Percentiles rank a stretch among this genome's conserved stretches.
These are phyloP conservation scores for Tenualosa thibaudeaui DNA, from an alignment of 2,797 vertebrate genomes.

Conservation along the genomic window DNA sequence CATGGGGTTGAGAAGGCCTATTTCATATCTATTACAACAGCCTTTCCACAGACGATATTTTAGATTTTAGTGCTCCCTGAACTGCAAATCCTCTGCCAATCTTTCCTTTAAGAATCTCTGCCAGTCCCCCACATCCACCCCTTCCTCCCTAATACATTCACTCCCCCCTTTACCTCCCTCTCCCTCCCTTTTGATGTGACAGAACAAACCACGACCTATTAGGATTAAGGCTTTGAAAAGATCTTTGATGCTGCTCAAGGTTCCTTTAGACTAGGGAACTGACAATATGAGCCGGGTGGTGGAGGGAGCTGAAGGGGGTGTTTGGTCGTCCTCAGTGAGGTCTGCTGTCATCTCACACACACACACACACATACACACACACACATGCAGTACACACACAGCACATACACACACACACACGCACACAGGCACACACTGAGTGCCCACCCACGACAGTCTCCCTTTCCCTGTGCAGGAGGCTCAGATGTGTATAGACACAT, in stretches of 20 bases:
- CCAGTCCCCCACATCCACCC: conserved; percentile 68
- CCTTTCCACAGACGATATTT: conserved; percentile 83
- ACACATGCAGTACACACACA: conserved; percentile 42
- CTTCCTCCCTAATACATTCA: conserved; percentile 73
- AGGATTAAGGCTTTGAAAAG: conserved; percentile 88
- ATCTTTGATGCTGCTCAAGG: conserved; percentile 86
- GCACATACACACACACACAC: conserved; percentile 46
- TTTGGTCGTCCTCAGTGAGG: conserved; percentile 77
- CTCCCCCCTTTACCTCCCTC: conserved; percentile 74
- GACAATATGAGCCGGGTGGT: conserved; percentile 85
- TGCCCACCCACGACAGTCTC: conserved; percentile 23
- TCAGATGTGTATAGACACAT: conserved; percentile 27
- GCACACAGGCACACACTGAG: neutral
- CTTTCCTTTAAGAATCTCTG: conserved; percentile 84
- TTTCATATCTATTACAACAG: conserved; percentile 88
- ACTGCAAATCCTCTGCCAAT: conserved; percentile 86
- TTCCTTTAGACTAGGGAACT: conserved; percentile 82
- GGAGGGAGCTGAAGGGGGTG: conserved; percentile 81
- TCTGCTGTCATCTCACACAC: conserved; percentile 67
- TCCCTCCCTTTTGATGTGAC: conserved; percentile 81
- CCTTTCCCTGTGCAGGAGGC: conserved; percentile 21
- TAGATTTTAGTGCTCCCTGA: conserved; percentile 78
- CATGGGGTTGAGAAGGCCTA: conserved; percentile 82
- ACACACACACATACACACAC: conserved; percentile 33
- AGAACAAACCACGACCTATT: conserved; percentile 87